Evolutionary conservation across 2,888 invertebrate genomes (phyloP).

Genomic region (Ceriagrion tenellum): DNA sequence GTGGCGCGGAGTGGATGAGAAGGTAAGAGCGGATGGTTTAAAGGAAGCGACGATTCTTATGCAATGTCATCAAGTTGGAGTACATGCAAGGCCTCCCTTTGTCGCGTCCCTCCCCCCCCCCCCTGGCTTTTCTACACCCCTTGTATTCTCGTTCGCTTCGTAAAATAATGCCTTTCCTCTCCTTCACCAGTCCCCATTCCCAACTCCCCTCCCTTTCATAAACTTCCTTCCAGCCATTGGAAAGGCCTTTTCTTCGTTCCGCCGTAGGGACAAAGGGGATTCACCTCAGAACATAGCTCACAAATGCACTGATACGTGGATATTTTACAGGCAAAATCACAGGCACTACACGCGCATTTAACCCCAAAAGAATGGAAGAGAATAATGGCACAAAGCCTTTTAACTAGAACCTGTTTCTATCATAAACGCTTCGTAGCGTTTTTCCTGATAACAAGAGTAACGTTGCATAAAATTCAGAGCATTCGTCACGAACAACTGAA

Average conservation of each 20-base stretch:
- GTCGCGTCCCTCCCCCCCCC: background rate
- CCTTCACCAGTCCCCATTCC: background rate
- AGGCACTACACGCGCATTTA: background rate
- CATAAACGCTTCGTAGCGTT: too few relatives aligned
- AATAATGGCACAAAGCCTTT: background rate
- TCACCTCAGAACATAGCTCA: background rate
- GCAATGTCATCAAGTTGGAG: background rate
- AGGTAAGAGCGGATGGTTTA: background rate
- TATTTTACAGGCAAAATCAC: background rate
- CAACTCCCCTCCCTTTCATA: background rate
- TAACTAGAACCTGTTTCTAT: background rate
- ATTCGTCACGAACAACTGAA: too few relatives aligned
- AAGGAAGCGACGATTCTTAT: conserved; percentile 8
- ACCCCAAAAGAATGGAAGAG: background rate
- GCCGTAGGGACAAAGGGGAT: background rate
- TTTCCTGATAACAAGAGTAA: too few relatives aligned
- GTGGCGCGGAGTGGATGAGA: background rate
- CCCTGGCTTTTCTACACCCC: background rate
- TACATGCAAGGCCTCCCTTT: conserved; percentile 26
- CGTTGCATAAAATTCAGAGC: too few relatives aligned
- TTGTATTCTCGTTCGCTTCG: background rate
- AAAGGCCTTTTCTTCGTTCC: background rate
- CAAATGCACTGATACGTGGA: background rate
- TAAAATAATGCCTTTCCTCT: background rate
- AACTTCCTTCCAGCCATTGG: background rate